Conservation (phyloP, 2,113 vertebrate genomes). For the Tragelaphus strepsiceros region DNA sequence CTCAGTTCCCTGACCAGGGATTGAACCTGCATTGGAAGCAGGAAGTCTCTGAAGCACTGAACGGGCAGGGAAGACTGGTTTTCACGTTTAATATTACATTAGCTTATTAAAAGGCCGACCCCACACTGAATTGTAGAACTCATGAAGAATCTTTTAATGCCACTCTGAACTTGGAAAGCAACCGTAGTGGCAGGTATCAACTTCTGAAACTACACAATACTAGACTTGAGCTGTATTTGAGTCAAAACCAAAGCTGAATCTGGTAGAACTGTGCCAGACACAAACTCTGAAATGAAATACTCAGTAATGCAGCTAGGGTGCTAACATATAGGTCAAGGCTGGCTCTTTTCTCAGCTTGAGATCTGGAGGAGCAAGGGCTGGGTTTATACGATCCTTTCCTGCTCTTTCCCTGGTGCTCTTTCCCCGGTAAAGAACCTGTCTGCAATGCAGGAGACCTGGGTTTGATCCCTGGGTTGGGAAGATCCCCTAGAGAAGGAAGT, state of each 20-base stretch:
- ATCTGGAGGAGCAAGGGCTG: background rate
- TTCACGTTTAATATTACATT: background rate
- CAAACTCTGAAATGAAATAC: background rate
- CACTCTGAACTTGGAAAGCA: background rate
- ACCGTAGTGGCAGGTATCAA: background rate
- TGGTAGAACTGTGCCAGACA: too few species aligned
- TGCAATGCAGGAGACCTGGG: background rate
- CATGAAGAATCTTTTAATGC: background rate
- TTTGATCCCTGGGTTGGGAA: background rate
- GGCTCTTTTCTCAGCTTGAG: background rate
- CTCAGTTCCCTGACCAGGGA: background rate
- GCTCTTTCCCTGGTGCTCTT: background rate
- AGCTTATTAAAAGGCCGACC: background rate
- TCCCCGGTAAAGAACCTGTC: background rate
- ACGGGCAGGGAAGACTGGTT: background rate
- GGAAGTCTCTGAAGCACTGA: background rate
- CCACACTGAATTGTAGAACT: background rate
- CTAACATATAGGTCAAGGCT: background rate
- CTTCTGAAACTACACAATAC: background rate
- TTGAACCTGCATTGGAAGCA: background rate
- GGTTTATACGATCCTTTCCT: background rate
- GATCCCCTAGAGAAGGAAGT: background rate
- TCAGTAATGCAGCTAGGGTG: background rate
- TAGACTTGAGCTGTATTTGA: background rate
- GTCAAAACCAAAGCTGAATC: background rate